Evolutionary conservation across 2,113 vertebrate species (phyloP), one percentile per base, ranked within the genome.

Genomic region (Salvator merianae): DNA sequence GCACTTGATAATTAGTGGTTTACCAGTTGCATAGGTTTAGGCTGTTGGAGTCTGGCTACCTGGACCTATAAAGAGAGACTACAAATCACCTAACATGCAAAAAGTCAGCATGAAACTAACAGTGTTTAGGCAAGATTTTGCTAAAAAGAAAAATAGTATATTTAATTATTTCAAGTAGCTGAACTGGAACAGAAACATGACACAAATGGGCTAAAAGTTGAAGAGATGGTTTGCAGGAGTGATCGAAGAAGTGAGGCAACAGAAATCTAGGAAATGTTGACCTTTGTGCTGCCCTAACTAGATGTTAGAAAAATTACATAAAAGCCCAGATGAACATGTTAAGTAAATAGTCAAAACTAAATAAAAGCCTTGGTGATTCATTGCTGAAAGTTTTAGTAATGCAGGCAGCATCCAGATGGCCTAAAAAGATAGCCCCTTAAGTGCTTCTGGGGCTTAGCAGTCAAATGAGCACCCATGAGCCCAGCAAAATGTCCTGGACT

Each of bases 1-100:
- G 84, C n/a, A 50, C 79, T 90, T 90, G 82, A 77, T 88, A 89
- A 30, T 90, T 59, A 84, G 88, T 12, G 12, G 84, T 92, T 94
- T 88, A 93, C 88, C 77, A 10, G 76, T 93, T 91, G 89, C 91
- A 91, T 84, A 93, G 86, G 63, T 43, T 59, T 20, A 63, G 76
- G n/a, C 24, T 79, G 38, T 34, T 26, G 24, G 55, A 91, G 90
- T 88, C 91, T 94, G 89, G 88, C 91, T 94, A 94, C 88, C 90
- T 87, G 89, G 84, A 90, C 90, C 89, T 94, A 94, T 93, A 88
- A 92, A 91, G 89, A 89, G 86, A 12, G 87, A 89, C 87, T 94
- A 75, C 38, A 53, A 83, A 70, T 93, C 82, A 92, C 86, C 66
- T 91, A 89, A 84, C 86, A 82, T 88, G 86, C 82, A 30, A 68